Percentiles rank a stretch among this genome's conserved stretches.
Evolutionary conservation across 2,797 vertebrate genomes (phyloP).

Genomic region (Todus mexicanus): DNA sequence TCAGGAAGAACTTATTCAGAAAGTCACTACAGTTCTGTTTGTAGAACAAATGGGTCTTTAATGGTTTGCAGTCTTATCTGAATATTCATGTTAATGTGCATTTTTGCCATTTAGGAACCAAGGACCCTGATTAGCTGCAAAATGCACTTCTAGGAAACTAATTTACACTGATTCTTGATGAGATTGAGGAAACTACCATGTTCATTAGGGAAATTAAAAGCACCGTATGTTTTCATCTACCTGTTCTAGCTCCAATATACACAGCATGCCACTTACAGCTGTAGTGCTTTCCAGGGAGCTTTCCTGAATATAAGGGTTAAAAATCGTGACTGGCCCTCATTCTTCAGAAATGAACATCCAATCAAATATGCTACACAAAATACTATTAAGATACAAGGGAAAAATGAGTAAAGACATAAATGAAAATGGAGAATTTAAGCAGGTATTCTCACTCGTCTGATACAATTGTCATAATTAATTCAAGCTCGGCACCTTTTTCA

Average conservation of each 20-base stretch:
- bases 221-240: neutral
- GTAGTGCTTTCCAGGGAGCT: neutral
- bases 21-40: neutral
- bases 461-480: neutral
- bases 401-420: neutral
- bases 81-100: constrained; percentile 31
- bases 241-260: neutral
- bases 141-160: neutral
- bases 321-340: neutral
- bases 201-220: neutral
- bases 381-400: neutral
- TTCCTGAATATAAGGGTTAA: neutral
- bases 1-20: neutral
- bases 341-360: neutral
- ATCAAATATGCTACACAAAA: neutral
- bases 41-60: constrained; percentile 53
- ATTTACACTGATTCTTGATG: neutral
- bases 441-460: neutral
- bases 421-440: neutral
- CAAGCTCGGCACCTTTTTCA: neutral
- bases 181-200: neutral
- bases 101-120: constrained; percentile 47
- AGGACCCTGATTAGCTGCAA: neutral
- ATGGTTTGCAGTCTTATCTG: neutral
- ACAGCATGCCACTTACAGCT: neutral